Percentiles rank a stretch among this genome's conserved stretches.
Evolutionary conservation across 1,140 invertebrate species (phyloP).

Genomic region (Hydropsyche tenuis): DNA sequence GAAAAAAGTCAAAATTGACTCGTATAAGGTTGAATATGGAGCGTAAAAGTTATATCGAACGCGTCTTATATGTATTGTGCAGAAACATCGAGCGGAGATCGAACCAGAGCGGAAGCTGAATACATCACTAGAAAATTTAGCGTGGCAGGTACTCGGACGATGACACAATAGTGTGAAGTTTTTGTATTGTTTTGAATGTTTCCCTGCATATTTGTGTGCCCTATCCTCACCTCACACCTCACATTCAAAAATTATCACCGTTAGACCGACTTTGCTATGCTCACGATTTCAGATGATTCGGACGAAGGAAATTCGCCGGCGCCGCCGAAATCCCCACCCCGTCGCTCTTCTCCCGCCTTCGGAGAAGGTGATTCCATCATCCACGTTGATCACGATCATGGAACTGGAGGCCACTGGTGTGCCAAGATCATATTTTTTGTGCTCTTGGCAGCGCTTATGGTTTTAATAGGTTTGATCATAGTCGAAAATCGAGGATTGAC

Average conservation of each 20-base stretch:
- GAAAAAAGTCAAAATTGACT: not conserved
- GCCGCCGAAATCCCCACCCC: conserved; percentile 30
- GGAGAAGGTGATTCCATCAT: conserved; percentile 71
- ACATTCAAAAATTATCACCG: no score
- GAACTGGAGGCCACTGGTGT: conserved; percentile 79
- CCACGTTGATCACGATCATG: conserved; percentile 76
- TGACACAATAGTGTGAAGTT: no score
- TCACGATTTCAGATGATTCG: conserved; percentile 49
- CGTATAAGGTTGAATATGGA: not conserved
- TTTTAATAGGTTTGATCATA: conserved; percentile 77
- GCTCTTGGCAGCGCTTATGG: conserved; percentile 71
- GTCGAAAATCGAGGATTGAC: conserved; percentile 77
- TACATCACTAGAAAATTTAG: conserved; percentile 46
- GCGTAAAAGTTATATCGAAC: not conserved
- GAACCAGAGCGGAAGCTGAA: conserved; percentile 45
- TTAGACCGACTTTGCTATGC: not conserved
- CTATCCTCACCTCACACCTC: no score
- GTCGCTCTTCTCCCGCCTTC: conserved; percentile 52
- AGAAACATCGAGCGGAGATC: conserved; percentile 43
- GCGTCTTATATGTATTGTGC: not conserved
- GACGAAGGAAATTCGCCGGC: conserved; percentile 41
- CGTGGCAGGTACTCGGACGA: conserved; percentile 39
- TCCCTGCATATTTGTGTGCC: no score
- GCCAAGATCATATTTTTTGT: conserved; percentile 83
- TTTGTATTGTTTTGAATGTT: no score